Percentiles rank a stretch among this genome's conserved stretches.
These are phyloP conservation scores for Proisotoma minuta DNA, from an alignment of 2,888 invertebrate species.

Conservation along the genomic window DNA sequence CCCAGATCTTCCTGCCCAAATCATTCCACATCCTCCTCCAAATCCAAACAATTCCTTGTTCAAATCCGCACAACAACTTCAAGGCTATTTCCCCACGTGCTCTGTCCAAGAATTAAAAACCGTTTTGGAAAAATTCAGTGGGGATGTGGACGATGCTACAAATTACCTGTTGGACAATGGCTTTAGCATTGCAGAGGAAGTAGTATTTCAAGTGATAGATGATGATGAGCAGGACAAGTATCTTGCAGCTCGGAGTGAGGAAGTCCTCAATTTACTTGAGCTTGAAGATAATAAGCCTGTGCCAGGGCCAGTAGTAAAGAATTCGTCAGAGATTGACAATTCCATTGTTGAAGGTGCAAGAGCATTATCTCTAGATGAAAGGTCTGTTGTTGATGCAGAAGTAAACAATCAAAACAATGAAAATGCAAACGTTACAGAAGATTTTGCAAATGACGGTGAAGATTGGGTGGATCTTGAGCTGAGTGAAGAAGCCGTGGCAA, in stretches of 20 bases:
- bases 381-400: background rate
- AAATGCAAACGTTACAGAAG: too few species aligned
- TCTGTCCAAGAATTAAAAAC: background rate
- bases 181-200: background rate
- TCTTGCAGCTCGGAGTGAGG: too few species aligned
- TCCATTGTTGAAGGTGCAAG: background rate
- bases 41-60: background rate
- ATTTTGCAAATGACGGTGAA: constrained; percentile 12
- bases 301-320: background rate
- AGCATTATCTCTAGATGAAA: background rate
- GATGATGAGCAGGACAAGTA: too few species aligned
- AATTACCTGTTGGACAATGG: background rate
- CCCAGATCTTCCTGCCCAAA: background rate
- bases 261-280: background rate
- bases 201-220: background rate
- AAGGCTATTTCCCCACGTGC: background rate
- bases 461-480: constrained; percentile 20
- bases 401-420: too few species aligned
- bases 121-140: background rate
- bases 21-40: background rate
- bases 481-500: background rate
- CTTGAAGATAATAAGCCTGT: background rate
- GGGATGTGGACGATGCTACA: background rate
- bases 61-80: background rate
- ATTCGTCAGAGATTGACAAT: background rate